Conservation (phyloP, 2,888 invertebrate genomes). For the Andrena hattorfiana region DNA sequence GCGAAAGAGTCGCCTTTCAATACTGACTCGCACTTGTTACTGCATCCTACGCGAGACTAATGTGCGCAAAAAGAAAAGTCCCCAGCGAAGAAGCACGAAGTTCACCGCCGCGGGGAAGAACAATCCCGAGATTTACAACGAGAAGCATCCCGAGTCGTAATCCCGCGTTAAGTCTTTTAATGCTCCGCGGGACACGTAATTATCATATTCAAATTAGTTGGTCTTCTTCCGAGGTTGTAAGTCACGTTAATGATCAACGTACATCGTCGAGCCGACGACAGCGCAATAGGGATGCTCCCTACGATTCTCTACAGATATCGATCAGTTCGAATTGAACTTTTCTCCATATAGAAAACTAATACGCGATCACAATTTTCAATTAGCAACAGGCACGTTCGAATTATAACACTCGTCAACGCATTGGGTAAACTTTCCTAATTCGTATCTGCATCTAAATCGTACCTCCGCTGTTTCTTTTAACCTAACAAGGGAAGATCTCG, state of each 20-base stretch:
- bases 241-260: constrained; percentile 17
- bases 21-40: neutral
- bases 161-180: neutral
- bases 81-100: neutral
- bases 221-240: neutral
- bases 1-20: neutral
- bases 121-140: constrained; percentile 23
- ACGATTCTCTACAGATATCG: neutral
- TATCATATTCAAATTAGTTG: constrained; percentile 35
- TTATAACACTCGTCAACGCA: no score
- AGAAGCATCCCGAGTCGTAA: neutral
- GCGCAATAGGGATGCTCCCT: neutral
- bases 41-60: neutral
- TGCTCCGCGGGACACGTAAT: constrained; percentile 23
- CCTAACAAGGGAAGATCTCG: no score
- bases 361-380: no score
- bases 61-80: neutral
- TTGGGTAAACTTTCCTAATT: no score
- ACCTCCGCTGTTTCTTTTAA: no score
- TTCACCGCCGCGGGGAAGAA: constrained; percentile 23
- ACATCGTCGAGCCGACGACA: neutral
- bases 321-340: neutral
- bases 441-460: no score
- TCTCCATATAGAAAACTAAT: no score
- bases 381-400: no score